Conservation (phyloP, 2,797 vertebrate species). For the Lacerta bilineata region DNA sequence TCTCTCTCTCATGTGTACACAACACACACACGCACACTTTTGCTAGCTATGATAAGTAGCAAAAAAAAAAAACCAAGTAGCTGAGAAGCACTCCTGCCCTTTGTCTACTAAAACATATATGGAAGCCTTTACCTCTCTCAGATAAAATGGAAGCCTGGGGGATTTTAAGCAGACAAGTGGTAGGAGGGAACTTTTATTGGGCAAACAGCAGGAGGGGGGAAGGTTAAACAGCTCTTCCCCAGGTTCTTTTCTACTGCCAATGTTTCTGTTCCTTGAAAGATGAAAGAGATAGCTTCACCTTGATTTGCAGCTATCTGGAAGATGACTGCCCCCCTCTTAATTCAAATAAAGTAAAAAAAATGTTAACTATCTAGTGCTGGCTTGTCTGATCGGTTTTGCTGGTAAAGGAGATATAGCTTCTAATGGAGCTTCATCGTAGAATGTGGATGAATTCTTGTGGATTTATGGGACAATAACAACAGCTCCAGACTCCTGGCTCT, state of each 20-base stretch:
- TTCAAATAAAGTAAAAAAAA: not conserved
- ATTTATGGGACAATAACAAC: slow-evolving; percentile 27
- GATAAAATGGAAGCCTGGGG: not conserved
- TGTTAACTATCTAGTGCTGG: not conserved
- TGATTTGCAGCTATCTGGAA: not conserved
- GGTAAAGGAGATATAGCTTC: not conserved
- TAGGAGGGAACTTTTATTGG: not conserved
- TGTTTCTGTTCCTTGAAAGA: not conserved
- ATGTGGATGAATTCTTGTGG: slow-evolving; percentile 4
- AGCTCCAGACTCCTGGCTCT: slow-evolving; percentile 19
- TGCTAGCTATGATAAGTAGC: not conserved
- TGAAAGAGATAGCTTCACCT: not conserved
- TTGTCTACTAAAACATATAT: not conserved
- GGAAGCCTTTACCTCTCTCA: not conserved
- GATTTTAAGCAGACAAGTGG: not conserved
- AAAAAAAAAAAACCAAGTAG: not conserved
- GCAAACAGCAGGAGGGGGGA: not conserved
- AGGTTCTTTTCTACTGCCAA: not conserved
- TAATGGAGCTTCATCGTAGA: not conserved
- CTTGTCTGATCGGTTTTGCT: not conserved
- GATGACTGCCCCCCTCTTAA: not conserved
- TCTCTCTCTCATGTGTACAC: not conserved
- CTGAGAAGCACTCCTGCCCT: not conserved
- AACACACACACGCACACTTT: not conserved
- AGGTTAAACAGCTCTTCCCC: not conserved